These are phyloP conservation scores for Struthio camelus DNA, from an alignment of 2,113 vertebrate species.

Conservation along the genomic window DNA sequence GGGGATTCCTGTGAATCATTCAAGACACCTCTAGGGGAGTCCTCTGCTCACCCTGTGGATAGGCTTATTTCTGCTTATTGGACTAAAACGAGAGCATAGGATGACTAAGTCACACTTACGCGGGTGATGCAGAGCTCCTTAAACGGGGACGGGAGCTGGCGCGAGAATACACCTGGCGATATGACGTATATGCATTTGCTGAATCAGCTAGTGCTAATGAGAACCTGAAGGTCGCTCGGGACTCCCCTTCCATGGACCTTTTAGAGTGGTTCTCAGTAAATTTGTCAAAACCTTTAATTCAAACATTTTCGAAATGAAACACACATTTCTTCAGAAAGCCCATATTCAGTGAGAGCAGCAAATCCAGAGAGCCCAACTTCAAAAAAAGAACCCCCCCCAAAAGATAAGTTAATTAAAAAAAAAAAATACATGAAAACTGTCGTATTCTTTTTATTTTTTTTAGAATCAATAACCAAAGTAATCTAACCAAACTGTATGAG, in stretches of 20 bases:
- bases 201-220: background rate
- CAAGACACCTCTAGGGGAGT: background rate
- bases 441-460: no score
- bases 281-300: background rate
- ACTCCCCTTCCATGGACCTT: background rate
- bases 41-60: no score
- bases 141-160: background rate
- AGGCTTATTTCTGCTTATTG: background rate
- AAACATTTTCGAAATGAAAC: accelerated
- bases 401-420: background rate
- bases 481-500: background rate
- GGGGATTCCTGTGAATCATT: background rate
- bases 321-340: background rate
- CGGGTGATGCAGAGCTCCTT: background rate
- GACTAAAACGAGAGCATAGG: background rate
- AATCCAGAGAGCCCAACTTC: background rate
- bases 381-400: background rate
- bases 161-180: accelerated
- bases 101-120: background rate
- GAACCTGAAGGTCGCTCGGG: background rate
- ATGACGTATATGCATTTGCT: background rate
- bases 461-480: background rate
- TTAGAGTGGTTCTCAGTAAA: background rate
- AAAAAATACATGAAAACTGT: no score
- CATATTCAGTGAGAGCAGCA: accelerated